Evolutionary conservation across 2,113 vertebrate species (phyloP), one percentile per base, ranked within the genome.

Genomic region (Leucopternis melanops): DNA sequence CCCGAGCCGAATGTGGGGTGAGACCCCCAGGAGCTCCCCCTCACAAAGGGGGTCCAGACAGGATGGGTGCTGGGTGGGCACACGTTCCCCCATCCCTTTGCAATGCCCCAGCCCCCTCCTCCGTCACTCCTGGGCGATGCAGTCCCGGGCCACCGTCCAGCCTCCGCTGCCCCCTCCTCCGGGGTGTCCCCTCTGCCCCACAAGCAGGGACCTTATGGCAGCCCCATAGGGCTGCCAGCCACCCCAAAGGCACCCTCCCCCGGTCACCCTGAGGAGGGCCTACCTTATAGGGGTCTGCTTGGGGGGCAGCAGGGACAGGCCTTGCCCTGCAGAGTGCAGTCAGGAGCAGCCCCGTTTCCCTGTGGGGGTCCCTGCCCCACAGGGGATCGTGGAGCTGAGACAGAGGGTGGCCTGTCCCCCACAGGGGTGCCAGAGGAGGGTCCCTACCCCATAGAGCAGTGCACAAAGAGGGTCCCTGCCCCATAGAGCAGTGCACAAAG

Each of bases 1-100:
- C 19, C 21, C 0, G 2, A 86, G 40, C 22, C 3, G 2, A 36
- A 69, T 1, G 1, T 18, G 66, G 45, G 50, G 44, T 25, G 52
- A 13, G 42, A 72, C 14, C 50, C 25, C 19, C 61, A n/a, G 45
- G 40, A 71, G 52, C 42, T 61, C 3, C 61, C 67, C 29, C 3
- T 57, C 2, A 1, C 5, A 42, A 18, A 49, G 21, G 22, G 36
- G 65, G 36, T 55, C 14, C 6, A 1, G 50, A 13, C 6, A 5
- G 34, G 42, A 50, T 21, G 32, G 36, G 13, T 0, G 2, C 38
- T 4, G 72, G 15, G 25, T 50, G 34, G 38, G 42, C 50, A 74
- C 45, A 10, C 1, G 6, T 3, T 3, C 58, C 21, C 57, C 14
- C 6, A 6, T 50, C 57, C 61, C 55, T 92, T 40, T 58, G 66